A percentile compares a stretch with the other conserved stretches of the same genome.
These are phyloP conservation scores for Eledona agricola DNA, from an alignment of 2,888 invertebrate species.

Conservation along the genomic window DNA sequence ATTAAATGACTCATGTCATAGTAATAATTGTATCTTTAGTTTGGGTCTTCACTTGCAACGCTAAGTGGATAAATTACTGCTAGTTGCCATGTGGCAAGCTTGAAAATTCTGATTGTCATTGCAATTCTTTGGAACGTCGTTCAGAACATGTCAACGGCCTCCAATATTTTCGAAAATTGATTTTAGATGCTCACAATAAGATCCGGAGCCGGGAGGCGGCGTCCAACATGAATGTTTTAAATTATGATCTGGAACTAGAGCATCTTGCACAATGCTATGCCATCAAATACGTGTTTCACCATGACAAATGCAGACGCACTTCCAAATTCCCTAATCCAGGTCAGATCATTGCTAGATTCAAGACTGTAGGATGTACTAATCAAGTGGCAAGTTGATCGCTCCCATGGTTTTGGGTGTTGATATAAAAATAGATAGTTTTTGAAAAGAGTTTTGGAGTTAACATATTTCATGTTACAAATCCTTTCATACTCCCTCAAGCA, in stretches of 20 bases:
- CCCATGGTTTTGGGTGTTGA: no score
- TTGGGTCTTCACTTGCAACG: no score
- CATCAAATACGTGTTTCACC: constrained; percentile 5
- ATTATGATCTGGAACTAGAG: constrained; percentile 16
- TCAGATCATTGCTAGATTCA: constrained; percentile 14
- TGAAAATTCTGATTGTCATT: neutral
- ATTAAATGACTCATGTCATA: no score
- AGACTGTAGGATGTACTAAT: no score
- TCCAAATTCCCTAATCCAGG: constrained; percentile 7
- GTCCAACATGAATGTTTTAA: constrained; percentile 21
- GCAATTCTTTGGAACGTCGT: neutral
- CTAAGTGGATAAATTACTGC: no score
- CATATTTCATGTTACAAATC: no score
- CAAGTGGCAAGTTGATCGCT: no score
- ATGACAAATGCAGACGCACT: constrained; percentile 18
- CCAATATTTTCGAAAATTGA: neutral
- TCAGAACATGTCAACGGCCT: neutral
- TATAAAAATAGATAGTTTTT: no score
- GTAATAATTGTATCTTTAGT: no score
- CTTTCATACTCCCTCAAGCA: no score
- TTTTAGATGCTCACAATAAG: constrained; percentile 1
- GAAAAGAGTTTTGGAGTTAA: no score
- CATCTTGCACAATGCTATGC: constrained; percentile 11
- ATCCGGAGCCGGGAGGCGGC: no score
- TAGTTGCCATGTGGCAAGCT: neutral